Evolutionary conservation across 2,113 vertebrate species (phyloP).

Genomic region (Cathartes aura): DNA sequence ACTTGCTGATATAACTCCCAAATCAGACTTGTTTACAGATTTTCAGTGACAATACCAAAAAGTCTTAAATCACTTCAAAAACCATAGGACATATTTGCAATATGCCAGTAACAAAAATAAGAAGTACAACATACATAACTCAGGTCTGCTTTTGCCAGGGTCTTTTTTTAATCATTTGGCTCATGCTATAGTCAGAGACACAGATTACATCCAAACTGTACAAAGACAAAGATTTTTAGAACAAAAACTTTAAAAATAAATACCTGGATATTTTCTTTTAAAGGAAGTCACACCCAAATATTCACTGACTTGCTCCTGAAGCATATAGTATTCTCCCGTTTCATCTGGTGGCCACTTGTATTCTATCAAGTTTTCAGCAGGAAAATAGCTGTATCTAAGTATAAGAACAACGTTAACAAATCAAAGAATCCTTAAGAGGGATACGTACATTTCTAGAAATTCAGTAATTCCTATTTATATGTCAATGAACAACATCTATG

Average conservation of each 20-base stretch:
- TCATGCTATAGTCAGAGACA: not conserved
- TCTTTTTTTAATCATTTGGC: not conserved
- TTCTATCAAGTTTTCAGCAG: constrained; percentile 95
- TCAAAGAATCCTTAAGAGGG: not conserved
- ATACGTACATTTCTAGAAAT: not conserved
- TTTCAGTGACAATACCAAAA: not conserved
- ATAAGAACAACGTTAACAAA: not conserved
- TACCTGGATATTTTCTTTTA: constrained; percentile 98
- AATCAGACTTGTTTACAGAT: not conserved
- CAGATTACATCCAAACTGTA: not conserved
- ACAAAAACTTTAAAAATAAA: not conserved
- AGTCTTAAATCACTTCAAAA: not conserved
- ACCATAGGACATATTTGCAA: not conserved
- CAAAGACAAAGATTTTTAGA: not conserved
- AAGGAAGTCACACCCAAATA: constrained; percentile 98
- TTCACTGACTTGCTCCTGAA: constrained; percentile 99
- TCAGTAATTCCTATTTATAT: not conserved
- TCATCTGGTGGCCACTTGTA: constrained; percentile 98
- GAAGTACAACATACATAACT: not conserved
- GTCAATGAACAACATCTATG: not conserved
- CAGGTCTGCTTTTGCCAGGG: not conserved
- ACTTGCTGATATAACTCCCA: not conserved
- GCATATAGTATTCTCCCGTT: constrained; percentile 96
- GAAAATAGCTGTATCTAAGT: constrained; percentile 92
- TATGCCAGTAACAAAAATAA: not conserved